Base-by-base conservation (phyloP, 64 coral and sea anemone genomes). In the Stichodactyla helianthus region DNA sequence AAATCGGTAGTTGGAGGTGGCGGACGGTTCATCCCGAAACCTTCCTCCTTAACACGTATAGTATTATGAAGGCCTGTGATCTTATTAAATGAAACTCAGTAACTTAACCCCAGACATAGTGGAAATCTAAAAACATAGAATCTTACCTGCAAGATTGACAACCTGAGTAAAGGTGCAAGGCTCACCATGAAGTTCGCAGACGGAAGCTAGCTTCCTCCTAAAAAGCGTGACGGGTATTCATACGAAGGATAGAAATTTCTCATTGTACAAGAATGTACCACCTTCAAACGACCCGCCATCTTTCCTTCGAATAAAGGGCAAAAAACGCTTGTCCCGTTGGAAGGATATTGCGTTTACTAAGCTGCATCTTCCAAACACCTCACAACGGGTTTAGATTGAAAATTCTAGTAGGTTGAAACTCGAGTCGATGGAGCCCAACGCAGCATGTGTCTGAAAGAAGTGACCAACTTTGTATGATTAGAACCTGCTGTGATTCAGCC, bases 381-480 rank as follows among this genome's bases (percentile, higher is more conserved):
- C 59, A 7, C 5, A 79, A 44, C 35, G 35, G 28, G 77, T 79
- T 79, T 50, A 50, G 77, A 17, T 50, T 81, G 10, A 81, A 20
- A 81, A 54, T 10, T 81, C 19, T 16, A 51, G 51, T 16, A 51
- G 51, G 52, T 54, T 81, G 78, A 81, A 81, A 81, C 78, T 81
- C 78, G 53, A 81, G 78, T 51, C 52, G 35, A 19, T 23, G 50
- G 52, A 81, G 51, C 13, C 50, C 4, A 13, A 7, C 78, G 17
- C 78, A 81, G 78, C 78, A 11, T 81, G 78, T 10, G 35, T 51
- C n/a, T 81, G 78, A 8, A 8, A 52, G 78, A 81, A 81, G 20
- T 81, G 78, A 81, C 78, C 78, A 81, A 81, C 78, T 81, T 44
- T 81, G 31, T 81, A 81, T 74, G 68, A 74, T 81, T 81, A 52